Conservation (phyloP, 2,797 vertebrate species). For the Poecilia velifera region DNA sequence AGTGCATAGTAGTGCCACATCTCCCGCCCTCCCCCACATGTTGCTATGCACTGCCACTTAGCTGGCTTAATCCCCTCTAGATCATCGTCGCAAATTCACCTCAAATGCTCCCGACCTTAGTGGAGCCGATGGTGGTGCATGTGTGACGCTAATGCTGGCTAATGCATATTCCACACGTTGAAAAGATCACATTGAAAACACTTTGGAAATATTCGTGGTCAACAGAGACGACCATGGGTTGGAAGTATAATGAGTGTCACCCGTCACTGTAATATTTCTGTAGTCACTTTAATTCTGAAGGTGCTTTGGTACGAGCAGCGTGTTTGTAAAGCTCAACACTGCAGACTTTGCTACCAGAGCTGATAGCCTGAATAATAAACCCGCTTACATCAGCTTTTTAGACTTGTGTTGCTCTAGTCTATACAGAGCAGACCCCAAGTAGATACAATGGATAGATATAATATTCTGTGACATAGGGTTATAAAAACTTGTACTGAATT, state of each 20-base stretch:
- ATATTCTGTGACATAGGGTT: neutral
- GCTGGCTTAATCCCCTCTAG: neutral
- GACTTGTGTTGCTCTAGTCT: neutral
- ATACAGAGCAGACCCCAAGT: neutral
- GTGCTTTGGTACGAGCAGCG: neutral
- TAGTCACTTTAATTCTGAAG: neutral
- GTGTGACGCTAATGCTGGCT: neutral
- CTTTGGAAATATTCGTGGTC: neutral
- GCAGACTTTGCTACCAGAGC: neutral
- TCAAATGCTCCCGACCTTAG: neutral
- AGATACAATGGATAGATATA: neutral
- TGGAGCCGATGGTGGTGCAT: neutral
- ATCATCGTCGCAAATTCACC: neutral
- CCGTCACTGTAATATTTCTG: neutral
- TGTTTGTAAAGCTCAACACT: neutral
- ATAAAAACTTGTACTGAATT: neutral
- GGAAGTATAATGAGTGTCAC: neutral
- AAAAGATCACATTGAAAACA: neutral
- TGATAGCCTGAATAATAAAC: conserved; percentile 1
- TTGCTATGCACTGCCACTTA: neutral
- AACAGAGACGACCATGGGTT: neutral
- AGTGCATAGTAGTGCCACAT: neutral
- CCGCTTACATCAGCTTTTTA: neutral
- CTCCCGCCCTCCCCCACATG: neutral
- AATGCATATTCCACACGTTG: neutral